Conservation (phyloP, 1,140 invertebrate species). For the Cyclargus thomasi region DNA sequence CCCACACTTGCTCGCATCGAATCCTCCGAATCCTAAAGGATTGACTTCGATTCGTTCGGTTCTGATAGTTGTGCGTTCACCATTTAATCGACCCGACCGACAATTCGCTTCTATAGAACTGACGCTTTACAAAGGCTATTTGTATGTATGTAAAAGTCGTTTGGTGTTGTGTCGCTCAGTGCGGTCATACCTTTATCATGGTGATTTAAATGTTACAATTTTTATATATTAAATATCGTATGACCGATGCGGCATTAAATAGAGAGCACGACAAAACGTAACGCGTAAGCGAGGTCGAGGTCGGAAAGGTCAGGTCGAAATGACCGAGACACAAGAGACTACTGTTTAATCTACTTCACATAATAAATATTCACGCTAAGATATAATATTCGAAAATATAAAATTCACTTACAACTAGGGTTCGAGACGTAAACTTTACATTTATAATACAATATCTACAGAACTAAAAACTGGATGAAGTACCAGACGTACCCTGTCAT, state of each 20-base stretch:
- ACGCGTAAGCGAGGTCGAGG: not conserved
- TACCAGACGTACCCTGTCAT: conserved; percentile 54
- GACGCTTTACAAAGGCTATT: too few species aligned
- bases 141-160: too few species aligned
- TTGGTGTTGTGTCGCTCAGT: too few species aligned
- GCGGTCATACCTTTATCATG: conserved; percentile 19
- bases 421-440: conserved; percentile 34
- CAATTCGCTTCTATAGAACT: too few species aligned
- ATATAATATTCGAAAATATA: conserved; percentile 21
- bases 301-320: too few species aligned
- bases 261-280: not conserved
- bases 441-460: conserved; percentile 60
- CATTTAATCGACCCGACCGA: too few species aligned
- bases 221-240: too few species aligned
- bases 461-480: conserved; percentile 56
- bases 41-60: too few species aligned
- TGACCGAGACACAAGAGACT: not conserved
- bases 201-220: not conserved
- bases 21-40: too few species aligned
- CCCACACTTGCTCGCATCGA: too few species aligned
- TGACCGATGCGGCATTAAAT: not conserved
- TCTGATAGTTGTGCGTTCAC: too few species aligned
- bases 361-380: conserved; percentile 13
- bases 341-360: not conserved
- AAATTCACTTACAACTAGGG: conserved; percentile 41